Conservation (phyloP, 2,888 invertebrate species). For the Drosophila anomalata region DNA sequence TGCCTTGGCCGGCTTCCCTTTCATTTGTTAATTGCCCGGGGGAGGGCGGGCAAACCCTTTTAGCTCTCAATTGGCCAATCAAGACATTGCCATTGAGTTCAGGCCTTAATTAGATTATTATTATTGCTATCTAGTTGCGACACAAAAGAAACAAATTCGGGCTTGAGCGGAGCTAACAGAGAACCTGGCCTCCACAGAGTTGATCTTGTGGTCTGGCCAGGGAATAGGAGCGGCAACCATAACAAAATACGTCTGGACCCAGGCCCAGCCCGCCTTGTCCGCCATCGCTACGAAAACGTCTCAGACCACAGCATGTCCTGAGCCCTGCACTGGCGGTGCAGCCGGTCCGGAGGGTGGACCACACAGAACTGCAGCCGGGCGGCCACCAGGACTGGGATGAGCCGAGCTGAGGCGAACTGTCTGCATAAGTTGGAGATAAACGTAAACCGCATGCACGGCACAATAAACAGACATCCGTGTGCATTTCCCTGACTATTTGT, state of each 20-base stretch:
- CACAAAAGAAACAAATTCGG: conserved; percentile 24
- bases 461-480: conserved; percentile 79
- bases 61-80: conserved; percentile 17
- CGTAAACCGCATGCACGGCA: conserved; percentile 78
- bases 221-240: conserved; percentile 52
- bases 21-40: conserved; percentile 23
- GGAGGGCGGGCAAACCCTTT: neutral
- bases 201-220: conserved; percentile 43
- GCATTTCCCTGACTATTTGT: conserved; percentile 79
- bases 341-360: conserved; percentile 4
- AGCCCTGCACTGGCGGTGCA: conserved; percentile 25
- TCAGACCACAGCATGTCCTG: conserved; percentile 68
- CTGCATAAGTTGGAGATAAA: conserved; percentile 78
- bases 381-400: conserved; percentile 1
- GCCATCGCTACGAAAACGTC: conserved; percentile 55
- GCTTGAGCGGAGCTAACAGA: conserved; percentile 9
- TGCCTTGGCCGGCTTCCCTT: conserved; percentile 6
- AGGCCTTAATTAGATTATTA: conserved; percentile 72
- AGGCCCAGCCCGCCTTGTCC: conserved; percentile 45
- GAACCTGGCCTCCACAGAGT: conserved; percentile 31
- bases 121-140: conserved; percentile 59
- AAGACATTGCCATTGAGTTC: conserved; percentile 45
- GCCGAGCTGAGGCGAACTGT: conserved; percentile 54
- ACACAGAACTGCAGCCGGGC: conserved; percentile 1
- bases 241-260: conserved; percentile 74